These are phyloP conservation scores for Blomia tropicalis DNA, from an alignment of 2,888 invertebrate genomes.

Conservation along the genomic window DNA sequence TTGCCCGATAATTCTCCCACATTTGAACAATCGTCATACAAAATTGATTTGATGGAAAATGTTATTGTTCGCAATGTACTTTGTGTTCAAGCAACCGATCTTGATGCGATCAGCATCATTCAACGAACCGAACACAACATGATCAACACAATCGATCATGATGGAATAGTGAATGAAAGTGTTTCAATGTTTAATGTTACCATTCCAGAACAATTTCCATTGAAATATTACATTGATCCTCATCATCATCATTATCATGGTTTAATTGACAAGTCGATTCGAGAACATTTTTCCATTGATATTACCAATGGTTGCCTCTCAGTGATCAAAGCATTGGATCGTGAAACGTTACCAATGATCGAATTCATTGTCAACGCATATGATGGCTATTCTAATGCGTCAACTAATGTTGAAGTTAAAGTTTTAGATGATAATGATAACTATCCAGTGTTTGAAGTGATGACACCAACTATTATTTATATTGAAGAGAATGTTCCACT, in stretches of 20 bases:
- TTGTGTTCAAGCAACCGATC: constrained; percentile 76
- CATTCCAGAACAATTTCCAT: neutral
- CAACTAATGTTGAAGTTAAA: constrained; percentile 41
- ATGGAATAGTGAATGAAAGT: neutral
- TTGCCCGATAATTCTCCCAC: constrained; percentile 85
- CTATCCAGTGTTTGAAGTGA: constrained; percentile 63
- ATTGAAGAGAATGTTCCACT: constrained; percentile 57
- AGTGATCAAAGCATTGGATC: constrained; percentile 57
- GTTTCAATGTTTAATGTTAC: neutral
- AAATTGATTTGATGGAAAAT: constrained; percentile 73
- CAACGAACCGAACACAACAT: too few species aligned
- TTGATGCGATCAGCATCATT: too few species aligned
- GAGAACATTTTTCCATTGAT: constrained; percentile 19
- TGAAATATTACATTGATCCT: constrained; percentile 16
- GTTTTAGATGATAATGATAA: constrained; percentile 82
- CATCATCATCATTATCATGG: too few species aligned
- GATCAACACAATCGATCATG: neutral
- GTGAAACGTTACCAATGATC: constrained; percentile 64
- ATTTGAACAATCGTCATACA: constrained; percentile 82
- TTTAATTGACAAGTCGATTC: neutral
- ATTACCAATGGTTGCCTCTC: constrained; percentile 53
- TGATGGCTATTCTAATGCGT: constrained; percentile 23
- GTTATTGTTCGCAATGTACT: constrained; percentile 65
- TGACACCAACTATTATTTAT: constrained; percentile 52
- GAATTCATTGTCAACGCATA: constrained; percentile 63